phyloP scores from a whole-genome alignment of 2,888 invertebrate genomes.

The Trissonchulus latispiculum region DNA sequence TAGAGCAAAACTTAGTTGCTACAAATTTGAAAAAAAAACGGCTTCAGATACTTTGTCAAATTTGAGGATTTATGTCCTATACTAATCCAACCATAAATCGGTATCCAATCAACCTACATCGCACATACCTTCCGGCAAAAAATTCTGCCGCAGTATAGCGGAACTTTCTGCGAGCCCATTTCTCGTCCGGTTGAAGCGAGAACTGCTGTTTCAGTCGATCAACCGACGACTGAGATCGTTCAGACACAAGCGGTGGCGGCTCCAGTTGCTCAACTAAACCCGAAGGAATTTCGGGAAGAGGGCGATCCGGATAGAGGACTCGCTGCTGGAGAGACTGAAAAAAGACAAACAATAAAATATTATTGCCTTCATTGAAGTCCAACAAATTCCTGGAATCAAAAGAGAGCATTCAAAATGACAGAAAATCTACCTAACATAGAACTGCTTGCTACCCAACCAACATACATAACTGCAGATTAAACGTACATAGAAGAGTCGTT shows the following conservation, averaged over 20 bases:
- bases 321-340: conserved; percentile 18
- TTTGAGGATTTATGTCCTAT: no score
- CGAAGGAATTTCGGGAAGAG: conserved; percentile 16
- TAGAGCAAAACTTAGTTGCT: no score
- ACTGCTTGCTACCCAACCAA: no score
- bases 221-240: neutral
- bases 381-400: no score
- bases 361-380: no score
- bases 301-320: conserved; percentile 7
- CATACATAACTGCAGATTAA: neutral
- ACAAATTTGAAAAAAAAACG: no score
- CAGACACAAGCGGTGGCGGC: neutral
- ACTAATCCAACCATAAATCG: no score
- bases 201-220: neutral
- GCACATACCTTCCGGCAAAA: conserved; percentile 8
- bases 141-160: neutral
- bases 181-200: neutral
- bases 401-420: no score
- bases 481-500: conserved; percentile 10
- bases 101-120: no score
- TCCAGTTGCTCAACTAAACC: neutral
- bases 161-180: neutral
- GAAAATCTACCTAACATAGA: no score
- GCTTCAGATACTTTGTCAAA: no score
- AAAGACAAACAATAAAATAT: neutral